These are phyloP conservation scores for Crocallis elinguaria DNA, from an alignment of 2,888 invertebrate genomes.

Conservation along the genomic window DNA sequence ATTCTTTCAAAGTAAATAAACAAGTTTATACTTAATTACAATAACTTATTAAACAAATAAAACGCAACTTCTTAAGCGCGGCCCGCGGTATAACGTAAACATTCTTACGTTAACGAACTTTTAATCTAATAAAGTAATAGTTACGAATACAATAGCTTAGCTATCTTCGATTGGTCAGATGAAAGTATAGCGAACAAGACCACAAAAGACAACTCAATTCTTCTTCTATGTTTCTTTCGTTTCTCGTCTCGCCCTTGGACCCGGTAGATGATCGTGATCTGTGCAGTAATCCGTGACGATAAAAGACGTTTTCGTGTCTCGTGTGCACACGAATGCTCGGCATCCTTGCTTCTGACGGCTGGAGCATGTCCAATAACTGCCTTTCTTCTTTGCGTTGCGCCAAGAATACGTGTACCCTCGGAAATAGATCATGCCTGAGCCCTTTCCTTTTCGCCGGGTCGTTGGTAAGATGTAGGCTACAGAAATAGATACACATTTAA, in stretches of 20 bases:
- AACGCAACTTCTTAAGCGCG: no score
- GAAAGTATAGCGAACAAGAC: no score
- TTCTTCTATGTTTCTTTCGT: background rate
- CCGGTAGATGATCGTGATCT: slow-evolving; percentile 59
- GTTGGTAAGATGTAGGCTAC: background rate
- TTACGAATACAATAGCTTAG: no score
- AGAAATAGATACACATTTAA: background rate
- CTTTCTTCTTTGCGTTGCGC: slow-evolving; percentile 56
- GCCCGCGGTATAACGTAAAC: no score
- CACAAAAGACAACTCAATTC: background rate
- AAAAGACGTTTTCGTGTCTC: slow-evolving; percentile 48
- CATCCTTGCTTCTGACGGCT: slow-evolving; percentile 71
- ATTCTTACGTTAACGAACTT: no score
- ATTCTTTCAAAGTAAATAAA: no score
- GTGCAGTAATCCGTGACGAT: slow-evolving; percentile 47
- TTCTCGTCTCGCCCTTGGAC: slow-evolving; percentile 9
- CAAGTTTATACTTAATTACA: no score
- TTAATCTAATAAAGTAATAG: no score
- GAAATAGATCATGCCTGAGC: slow-evolving; percentile 44
- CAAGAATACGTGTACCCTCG: slow-evolving; percentile 64
- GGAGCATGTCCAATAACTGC: slow-evolving; percentile 71
- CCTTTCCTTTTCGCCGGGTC: background rate
- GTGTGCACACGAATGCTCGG: slow-evolving; percentile 59
- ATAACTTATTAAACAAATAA: no score
- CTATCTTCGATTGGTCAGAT: no score